Evolutionary conservation across 2,888 invertebrate genomes (phyloP).

Genomic region (Macaria liturata): DNA sequence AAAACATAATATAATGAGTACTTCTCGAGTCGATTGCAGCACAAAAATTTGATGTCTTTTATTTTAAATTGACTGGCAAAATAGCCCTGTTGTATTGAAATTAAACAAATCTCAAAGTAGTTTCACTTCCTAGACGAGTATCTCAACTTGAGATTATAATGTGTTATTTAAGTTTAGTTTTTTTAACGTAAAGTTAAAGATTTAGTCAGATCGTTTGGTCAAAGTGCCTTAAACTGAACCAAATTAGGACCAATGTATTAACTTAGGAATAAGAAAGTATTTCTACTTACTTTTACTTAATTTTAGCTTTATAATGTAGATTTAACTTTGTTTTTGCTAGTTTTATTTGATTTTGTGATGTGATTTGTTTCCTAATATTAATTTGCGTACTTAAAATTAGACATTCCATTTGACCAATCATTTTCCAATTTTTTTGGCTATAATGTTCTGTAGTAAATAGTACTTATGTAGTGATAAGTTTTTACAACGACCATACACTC

Average conservation of each 20-base stretch:
- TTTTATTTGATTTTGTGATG: slow-evolving; percentile 24
- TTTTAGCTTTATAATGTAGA: neutral
- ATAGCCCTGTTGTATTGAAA: no score
- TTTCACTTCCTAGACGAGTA: neutral
- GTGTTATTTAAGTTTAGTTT: slow-evolving; percentile 10
- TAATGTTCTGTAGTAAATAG: neutral
- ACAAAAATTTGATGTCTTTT: no score
- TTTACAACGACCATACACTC: neutral
- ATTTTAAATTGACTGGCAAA: no score
- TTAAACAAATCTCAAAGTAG: no score
- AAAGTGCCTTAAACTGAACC: slow-evolving; percentile 52
- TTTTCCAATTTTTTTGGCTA: neutral
- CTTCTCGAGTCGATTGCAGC: no score
- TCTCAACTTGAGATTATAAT: slow-evolving; percentile 14
- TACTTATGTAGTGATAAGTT: neutral
- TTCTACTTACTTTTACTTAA: slow-evolving; percentile 9
- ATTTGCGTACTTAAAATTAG: slow-evolving; percentile 25
- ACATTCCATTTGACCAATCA: slow-evolving; percentile 16
- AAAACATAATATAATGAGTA: no score
- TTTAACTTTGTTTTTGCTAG: slow-evolving; percentile 13
- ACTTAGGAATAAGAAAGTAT: slow-evolving; percentile 30
- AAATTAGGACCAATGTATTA: slow-evolving; percentile 58
- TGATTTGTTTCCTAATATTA: slow-evolving; percentile 4
- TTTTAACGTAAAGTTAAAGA: neutral
- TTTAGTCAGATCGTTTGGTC: slow-evolving; percentile 3